These are phyloP conservation scores for Amphiduros pacificus DNA, from an alignment of 2,888 invertebrate species.

Conservation along the genomic window DNA sequence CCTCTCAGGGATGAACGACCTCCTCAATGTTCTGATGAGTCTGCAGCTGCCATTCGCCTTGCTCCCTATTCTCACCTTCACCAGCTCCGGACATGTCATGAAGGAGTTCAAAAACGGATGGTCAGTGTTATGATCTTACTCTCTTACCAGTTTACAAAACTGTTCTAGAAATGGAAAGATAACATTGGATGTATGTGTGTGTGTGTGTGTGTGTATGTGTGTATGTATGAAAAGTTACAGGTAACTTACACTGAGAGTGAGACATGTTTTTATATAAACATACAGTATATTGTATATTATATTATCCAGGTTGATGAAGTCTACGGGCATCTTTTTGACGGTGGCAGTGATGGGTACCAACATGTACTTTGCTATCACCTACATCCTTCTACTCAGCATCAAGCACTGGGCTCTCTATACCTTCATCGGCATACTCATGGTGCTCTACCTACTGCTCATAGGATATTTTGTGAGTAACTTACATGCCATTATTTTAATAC, in stretches of 20 bases:
- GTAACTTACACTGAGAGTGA: no score
- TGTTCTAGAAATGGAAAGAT: no score
- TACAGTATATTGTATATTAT: no score
- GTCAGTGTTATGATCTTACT: no score
- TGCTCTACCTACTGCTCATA: slow-evolving; percentile 74
- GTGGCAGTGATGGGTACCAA: slow-evolving; percentile 77
- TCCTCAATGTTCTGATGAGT: slow-evolving; percentile 84
- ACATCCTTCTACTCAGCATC: slow-evolving; percentile 59
- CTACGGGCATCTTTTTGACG: slow-evolving; percentile 70
- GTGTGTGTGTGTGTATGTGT: no score
- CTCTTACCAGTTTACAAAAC: no score
- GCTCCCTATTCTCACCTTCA: slow-evolving; percentile 83
- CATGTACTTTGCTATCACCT: slow-evolving; percentile 74
- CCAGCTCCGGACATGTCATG: slow-evolving; percentile 78
- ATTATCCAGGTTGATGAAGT: no score
- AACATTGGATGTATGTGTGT: no score
- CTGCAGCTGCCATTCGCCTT: slow-evolving; percentile 85
- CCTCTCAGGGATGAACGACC: slow-evolving; percentile 80
- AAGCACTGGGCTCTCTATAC: slow-evolving; percentile 60
- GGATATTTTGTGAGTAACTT: slow-evolving; percentile 73
- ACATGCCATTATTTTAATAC: no score
- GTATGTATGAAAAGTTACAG: no score
- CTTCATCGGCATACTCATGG: slow-evolving; percentile 65
- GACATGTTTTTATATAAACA: no score
- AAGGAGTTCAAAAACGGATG: slow-evolving; percentile 74